Evolutionary conservation across 2,113 vertebrate genomes (phyloP).

Genomic region (Muntiacus muntjak): DNA sequence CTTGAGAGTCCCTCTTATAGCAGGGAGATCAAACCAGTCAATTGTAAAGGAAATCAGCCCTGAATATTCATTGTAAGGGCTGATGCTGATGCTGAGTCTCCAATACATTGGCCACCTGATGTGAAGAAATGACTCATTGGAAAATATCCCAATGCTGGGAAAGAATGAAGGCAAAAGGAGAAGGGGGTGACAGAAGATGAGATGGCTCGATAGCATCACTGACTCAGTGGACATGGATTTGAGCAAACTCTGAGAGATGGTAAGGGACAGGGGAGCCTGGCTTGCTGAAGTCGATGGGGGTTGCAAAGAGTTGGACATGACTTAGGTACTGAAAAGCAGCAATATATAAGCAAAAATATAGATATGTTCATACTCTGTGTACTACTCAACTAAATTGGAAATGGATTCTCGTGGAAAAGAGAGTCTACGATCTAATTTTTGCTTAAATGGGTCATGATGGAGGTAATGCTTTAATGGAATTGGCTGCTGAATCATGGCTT

Average conservation of each 20-base stretch:
- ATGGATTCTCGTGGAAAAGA: neutral
- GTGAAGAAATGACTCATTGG: neutral
- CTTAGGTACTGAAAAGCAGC: neutral
- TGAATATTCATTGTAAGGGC: neutral
- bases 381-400: neutral
- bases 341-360: neutral
- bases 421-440: neutral
- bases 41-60: neutral
- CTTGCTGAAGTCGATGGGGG: neutral
- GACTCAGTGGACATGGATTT: neutral
- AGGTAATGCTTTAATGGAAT: neutral
- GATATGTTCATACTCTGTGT: too few relatives aligned
- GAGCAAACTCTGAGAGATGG: neutral
- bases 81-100: neutral
- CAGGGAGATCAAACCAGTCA: neutral
- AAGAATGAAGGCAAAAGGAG: neutral
- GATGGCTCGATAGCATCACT: neutral
- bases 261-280: neutral
- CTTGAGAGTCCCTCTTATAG: neutral
- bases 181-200: neutral
- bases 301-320: neutral
- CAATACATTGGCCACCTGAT: neutral
- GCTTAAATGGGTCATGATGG: neutral
- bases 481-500: neutral
- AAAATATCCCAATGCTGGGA: neutral